phyloP scores from a whole-genome alignment of 2,113 vertebrate genomes.

The Pluvialis apricaria region DNA sequence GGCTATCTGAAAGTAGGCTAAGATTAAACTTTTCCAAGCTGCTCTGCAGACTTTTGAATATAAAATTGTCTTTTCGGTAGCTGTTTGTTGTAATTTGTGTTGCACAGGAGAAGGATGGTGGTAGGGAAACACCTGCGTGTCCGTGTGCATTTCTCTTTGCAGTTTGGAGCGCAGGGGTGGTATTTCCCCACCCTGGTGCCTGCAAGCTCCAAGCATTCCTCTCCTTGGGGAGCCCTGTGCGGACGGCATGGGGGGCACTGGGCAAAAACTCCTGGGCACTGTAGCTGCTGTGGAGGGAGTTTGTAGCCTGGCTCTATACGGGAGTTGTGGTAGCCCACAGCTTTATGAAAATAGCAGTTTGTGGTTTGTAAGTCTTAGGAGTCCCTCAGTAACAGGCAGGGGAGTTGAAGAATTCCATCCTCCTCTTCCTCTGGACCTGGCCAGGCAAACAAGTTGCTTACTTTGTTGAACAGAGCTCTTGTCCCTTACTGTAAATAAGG shows the following conservation, averaged over 20 bases:
- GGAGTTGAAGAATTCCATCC: conserved; percentile 53
- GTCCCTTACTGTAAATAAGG: background rate
- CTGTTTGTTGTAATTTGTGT: background rate
- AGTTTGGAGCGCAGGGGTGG: rapidly evolving
- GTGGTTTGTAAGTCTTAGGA: background rate
- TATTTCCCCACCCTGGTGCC: background rate
- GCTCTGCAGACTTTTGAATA: background rate
- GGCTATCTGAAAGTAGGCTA: background rate
- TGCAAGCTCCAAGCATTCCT: background rate
- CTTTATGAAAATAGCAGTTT: background rate
- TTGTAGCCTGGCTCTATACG: background rate
- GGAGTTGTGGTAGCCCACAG: background rate
- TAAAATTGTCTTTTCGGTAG: background rate
- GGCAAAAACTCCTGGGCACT: background rate
- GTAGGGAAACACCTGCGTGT: background rate
- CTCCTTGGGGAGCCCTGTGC: background rate
- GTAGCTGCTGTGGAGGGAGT: background rate
- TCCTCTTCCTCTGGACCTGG: conserved; percentile 34
- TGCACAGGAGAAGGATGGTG: rapidly evolving
- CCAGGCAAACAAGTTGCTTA: conserved; percentile 64
- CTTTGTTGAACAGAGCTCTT: conserved; percentile 38
- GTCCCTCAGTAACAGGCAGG: conserved; percentile 71
- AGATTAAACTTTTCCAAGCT: background rate
- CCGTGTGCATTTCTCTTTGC: rapidly evolving
- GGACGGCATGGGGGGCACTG: background rate